These are phyloP conservation scores for Lampris incognitus DNA, from an alignment of 2,113 vertebrate genomes.

Conservation along the genomic window DNA sequence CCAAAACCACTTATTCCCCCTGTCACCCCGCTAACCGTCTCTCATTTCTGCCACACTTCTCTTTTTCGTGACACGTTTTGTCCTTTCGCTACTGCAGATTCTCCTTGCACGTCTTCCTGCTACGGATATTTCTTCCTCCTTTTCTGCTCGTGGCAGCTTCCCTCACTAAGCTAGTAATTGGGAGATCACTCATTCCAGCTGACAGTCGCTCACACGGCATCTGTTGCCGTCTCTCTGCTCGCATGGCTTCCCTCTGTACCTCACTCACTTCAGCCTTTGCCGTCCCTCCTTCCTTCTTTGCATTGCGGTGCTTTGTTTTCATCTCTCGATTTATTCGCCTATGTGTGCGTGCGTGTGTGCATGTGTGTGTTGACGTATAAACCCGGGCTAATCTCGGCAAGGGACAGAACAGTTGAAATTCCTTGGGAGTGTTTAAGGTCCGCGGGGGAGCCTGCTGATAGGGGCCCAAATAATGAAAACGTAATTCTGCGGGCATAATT, in stretches of 20 bases:
- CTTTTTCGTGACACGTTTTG: background rate
- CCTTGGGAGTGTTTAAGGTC: constrained; percentile 69
- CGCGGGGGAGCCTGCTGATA: constrained; percentile 62
- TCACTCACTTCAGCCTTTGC: background rate
- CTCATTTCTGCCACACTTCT: background rate
- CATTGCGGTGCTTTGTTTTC: background rate
- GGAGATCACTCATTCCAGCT: constrained; percentile 12
- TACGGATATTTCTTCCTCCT: background rate
- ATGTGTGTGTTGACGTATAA: constrained; percentile 52
- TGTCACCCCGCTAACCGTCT: background rate
- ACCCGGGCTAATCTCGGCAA: constrained; percentile 60
- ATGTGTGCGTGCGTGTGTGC: background rate
- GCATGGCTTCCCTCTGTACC: constrained; percentile 9
- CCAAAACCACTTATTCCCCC: no score
- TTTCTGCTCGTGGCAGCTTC: background rate
- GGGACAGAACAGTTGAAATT: constrained; percentile 58
- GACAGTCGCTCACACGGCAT: background rate
- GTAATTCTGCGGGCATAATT: constrained; percentile 79
- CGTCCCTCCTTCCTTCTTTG: background rate
- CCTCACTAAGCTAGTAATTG: background rate
- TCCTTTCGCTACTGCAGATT: background rate
- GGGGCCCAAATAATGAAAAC: constrained; percentile 76
- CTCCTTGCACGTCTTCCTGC: background rate
- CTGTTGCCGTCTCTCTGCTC: background rate
- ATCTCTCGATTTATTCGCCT: background rate